Percentiles rank a stretch among this genome's conserved stretches.
Conservation (phyloP, 2,113 vertebrate genomes). For the Phasianus colchicus region DNA sequence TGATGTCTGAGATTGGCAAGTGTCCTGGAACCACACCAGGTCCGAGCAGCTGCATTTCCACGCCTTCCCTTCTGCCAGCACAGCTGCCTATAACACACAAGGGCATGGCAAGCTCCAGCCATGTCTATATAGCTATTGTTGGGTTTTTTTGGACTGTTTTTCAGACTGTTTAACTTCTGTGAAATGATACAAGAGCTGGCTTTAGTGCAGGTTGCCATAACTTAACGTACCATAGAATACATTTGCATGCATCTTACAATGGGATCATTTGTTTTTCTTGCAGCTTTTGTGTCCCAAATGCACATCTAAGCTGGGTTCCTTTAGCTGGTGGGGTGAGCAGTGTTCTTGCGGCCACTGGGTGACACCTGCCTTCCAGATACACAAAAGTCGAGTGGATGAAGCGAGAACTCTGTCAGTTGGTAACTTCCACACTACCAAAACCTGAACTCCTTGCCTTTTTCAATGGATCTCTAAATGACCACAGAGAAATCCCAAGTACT, state of each 20-base stretch:
- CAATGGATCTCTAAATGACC: fast-evolving
- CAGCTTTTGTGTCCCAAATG: slow-evolving; percentile 97
- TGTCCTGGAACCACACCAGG: not conserved
- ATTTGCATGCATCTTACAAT: fast-evolving
- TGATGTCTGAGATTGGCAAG: not conserved
- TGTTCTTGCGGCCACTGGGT: slow-evolving; percentile 96
- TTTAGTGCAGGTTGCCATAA: not conserved
- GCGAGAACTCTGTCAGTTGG: slow-evolving; percentile 74
- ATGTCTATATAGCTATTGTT: not conserved
- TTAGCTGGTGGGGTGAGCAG: slow-evolving; percentile 93
- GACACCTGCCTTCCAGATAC: slow-evolving; percentile 93
- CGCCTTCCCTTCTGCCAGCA: not conserved
- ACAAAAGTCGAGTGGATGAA: slow-evolving; percentile 92
- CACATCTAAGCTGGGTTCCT: slow-evolving; percentile 89
- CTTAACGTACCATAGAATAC: fast-evolving
- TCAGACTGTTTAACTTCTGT: not conserved
- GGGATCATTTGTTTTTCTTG: not conserved
- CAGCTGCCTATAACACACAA: not conserved
- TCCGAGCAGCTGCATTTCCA: not conserved
- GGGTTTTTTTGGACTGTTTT: not conserved
- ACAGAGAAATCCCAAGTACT: not conserved
- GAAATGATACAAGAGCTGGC: not conserved
- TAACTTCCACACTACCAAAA: slow-evolving; percentile 45
- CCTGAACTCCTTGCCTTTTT: not conserved
- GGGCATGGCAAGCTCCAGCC: not conserved